Evolutionary conservation across 2,888 invertebrate species (phyloP), one percentile per base, ranked within the genome.

Genomic region (Fragum sueziense): DNA sequence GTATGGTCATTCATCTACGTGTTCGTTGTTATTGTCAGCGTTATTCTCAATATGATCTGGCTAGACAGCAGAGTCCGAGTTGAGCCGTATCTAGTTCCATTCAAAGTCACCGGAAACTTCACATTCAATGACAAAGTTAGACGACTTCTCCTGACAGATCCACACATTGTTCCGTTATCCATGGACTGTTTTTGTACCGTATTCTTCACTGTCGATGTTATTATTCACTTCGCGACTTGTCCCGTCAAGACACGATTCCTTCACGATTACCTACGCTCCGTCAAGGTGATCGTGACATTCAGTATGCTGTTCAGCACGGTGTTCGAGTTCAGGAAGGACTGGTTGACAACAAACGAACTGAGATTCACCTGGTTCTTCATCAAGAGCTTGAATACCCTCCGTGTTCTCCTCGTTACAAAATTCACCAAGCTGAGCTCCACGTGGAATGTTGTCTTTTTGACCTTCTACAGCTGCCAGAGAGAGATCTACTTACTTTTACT

Each of bases 281-380:
- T 27, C 37, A 65, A 65, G 14, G 25, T 27, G 6, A 33, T 65
- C 22, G n/a, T 65, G 9, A 22, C 65, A 2, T 41, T 65, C 41
- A 34, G 65, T 41, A 65, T 65, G 65, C 17, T 65, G 22, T 41
- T 34, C 41, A 65, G 65, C 17, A 27, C 25, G 25, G 65, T 65
- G 65, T 65, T 65, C 27, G 65, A 65, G 22, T 22, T 65, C 41
- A n/a, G 65, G 11, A 65, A 65, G 31, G 65, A 65, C 41, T 65
- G 37, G 65, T 27, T 65, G 25, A 1, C 41, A 11, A 25, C 6
- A 6, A 25, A n/a, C 27, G 0, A n/a, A n/a, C n/a, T n/a, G n/a
- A n/a, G n/a, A n/a, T n/a, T 65, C 25, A 25, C 25, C 9, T 65
- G 65, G 65, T 65, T 37, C 11, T 22, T 37, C 41, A 41, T 65